These are phyloP conservation scores for Beris chalybata DNA, from an alignment of 2,888 invertebrate genomes.

Conservation along the genomic window DNA sequence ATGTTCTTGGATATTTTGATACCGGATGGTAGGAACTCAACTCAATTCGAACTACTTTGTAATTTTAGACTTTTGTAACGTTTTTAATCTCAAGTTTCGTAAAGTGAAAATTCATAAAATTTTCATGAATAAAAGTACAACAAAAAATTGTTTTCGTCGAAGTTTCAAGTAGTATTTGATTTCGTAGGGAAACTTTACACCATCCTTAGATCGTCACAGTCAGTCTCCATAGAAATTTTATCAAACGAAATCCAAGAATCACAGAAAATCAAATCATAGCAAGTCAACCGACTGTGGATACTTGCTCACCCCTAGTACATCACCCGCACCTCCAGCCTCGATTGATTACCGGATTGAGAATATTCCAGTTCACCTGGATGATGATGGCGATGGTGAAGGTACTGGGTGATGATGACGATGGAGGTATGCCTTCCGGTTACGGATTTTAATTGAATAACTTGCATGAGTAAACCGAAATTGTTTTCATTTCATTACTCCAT, in stretches of 20 bases:
- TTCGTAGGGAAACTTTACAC: too few relatives aligned
- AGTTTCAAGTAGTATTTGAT: neutral
- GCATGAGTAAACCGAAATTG: conserved; percentile 32
- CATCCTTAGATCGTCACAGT: too few relatives aligned
- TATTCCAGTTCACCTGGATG: too few relatives aligned
- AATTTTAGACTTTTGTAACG: neutral
- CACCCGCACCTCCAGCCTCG: too few relatives aligned
- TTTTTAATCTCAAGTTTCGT: conserved; percentile 17
- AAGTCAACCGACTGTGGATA: too few relatives aligned
- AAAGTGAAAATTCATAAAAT: conserved; percentile 16
- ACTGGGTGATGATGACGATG: too few relatives aligned
- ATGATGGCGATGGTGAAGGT: too few relatives aligned
- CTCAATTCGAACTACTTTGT: conserved; percentile 7
- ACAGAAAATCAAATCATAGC: too few relatives aligned
- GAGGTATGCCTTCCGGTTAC: conserved; percentile 30
- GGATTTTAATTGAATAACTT: conserved; percentile 32
- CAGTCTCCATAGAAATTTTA: too few relatives aligned
- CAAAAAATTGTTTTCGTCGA: conserved; percentile 12
- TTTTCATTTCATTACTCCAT: conserved; percentile 31
- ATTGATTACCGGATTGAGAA: too few relatives aligned
- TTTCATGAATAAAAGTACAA: neutral
- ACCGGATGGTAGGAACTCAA: neutral
- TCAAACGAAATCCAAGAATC: too few relatives aligned
- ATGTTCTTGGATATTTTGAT: neutral
- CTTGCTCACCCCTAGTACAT: too few relatives aligned